A percentile compares a stretch with the other conserved stretches of the same genome.
Evolutionary conservation across 2,888 invertebrate genomes (phyloP).

Genomic region (Nematopogon swammerdamellus): DNA sequence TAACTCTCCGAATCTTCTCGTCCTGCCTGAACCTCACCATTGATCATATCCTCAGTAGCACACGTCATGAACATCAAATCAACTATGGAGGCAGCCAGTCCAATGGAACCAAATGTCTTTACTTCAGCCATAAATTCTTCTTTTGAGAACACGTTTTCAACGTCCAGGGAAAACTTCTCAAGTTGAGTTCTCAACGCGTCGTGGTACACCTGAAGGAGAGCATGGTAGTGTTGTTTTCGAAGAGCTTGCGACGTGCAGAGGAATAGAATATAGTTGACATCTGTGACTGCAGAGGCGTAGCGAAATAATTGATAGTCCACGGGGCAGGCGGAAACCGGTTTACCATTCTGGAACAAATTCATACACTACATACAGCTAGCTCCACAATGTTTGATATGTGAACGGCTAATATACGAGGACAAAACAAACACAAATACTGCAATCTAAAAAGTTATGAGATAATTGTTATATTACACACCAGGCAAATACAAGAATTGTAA

Average conservation of each 20-base stretch:
- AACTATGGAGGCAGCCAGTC: background rate
- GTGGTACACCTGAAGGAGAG: slow-evolving; percentile 1
- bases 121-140: background rate
- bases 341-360: background rate
- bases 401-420: no score
- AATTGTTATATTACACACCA: no score
- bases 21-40: background rate
- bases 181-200: background rate
- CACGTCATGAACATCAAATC: slow-evolving; percentile 1
- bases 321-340: slow-evolving; percentile 1
- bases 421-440: no score
- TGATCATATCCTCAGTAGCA: slow-evolving; percentile 1
- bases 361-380: no score
- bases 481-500: no score
- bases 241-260: slow-evolving; percentile 1
- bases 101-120: background rate
- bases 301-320: slow-evolving; percentile 4
- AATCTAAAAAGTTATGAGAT: no score
- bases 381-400: no score
- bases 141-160: background rate
- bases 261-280: slow-evolving; percentile 2
- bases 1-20: background rate
- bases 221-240: background rate
- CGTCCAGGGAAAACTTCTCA: background rate
- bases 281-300: background rate